These are phyloP conservation scores for Axis porcinus DNA, from an alignment of 2,113 vertebrate genomes.

Conservation along the genomic window DNA sequence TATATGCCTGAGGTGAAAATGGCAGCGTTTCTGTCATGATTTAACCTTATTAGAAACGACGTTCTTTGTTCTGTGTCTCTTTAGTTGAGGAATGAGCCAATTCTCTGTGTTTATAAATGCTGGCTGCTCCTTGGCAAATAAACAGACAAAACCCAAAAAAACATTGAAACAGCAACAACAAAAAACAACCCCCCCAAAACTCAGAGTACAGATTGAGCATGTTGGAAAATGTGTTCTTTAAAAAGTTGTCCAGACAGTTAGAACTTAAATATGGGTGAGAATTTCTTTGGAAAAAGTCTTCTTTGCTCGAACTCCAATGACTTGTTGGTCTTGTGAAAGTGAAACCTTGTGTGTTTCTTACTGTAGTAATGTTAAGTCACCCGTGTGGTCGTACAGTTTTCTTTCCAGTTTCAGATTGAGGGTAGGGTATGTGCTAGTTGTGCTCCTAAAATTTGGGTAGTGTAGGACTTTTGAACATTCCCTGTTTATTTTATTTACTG, in stretches of 20 bases:
- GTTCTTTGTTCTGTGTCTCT: conserved; percentile 31
- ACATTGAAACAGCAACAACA: background rate
- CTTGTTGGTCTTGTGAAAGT: background rate
- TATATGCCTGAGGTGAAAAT: background rate
- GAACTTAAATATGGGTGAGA: background rate
- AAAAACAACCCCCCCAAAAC: background rate
- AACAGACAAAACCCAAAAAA: background rate
- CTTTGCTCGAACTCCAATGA: background rate
- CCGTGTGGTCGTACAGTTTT: accelerated
- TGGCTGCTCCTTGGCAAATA: background rate
- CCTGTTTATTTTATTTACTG: background rate
- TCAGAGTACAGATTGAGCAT: conserved; percentile 17
- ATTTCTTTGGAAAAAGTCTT: background rate
- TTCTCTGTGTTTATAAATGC: conserved; percentile 48
- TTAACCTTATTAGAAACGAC: conserved; percentile 32
- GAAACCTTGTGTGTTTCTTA: background rate
- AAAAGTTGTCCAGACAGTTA: background rate
- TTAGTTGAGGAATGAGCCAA: conserved; percentile 54
- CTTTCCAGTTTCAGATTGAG: background rate
- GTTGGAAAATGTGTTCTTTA: background rate
- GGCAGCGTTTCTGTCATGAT: conserved; percentile 46
- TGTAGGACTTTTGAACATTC: background rate
- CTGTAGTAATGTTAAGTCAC: background rate
- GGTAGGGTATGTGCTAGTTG: too few species aligned
- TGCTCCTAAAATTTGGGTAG: background rate